Evolutionary conservation across 2,797 vertebrate genomes (phyloP).

Genomic region (Coranthus polyacanthus): DNA sequence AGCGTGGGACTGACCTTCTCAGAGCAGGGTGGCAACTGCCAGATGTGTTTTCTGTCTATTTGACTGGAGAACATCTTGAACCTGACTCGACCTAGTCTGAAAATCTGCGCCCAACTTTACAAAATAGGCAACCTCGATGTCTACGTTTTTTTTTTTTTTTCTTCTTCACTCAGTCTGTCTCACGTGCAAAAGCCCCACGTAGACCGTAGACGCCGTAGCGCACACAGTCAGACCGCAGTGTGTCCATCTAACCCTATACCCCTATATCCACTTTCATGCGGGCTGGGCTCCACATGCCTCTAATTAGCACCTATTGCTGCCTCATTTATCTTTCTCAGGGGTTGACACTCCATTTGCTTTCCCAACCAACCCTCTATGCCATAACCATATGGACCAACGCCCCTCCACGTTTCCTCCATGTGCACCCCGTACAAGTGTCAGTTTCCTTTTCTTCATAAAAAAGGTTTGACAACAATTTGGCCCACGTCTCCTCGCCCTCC

Average conservation of each 20-base stretch:
- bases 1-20: slow-evolving; percentile 20
- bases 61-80: slow-evolving; percentile 64
- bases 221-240: slow-evolving; percentile 25
- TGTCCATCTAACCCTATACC: slow-evolving; percentile 63
- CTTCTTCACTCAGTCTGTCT: slow-evolving; percentile 6
- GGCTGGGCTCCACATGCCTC: slow-evolving; percentile 80
- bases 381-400: slow-evolving; percentile 60
- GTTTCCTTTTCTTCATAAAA: slow-evolving; percentile 55
- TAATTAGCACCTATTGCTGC: slow-evolving; percentile 83
- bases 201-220: slow-evolving; percentile 13
- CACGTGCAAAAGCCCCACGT: slow-evolving; percentile 18
- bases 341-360: slow-evolving; percentile 82
- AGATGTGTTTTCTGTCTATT: slow-evolving; percentile 61
- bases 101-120: slow-evolving; percentile 19
- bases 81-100: slow-evolving; percentile 56
- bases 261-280: slow-evolving; percentile 76
- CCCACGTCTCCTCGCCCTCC: slow-evolving; percentile 23
- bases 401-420: slow-evolving; percentile 50
- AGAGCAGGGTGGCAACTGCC: slow-evolving; percentile 31
- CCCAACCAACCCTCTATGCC: slow-evolving; percentile 52
- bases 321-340: slow-evolving; percentile 82
- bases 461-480: slow-evolving; percentile 56
- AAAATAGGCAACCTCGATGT: slow-evolving; percentile 10
- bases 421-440: slow-evolving; percentile 53
- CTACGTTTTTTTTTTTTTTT: no score